Evolutionary conservation across 2,797 vertebrate genomes (phyloP).

Genomic region (Anabas testudineus): DNA sequence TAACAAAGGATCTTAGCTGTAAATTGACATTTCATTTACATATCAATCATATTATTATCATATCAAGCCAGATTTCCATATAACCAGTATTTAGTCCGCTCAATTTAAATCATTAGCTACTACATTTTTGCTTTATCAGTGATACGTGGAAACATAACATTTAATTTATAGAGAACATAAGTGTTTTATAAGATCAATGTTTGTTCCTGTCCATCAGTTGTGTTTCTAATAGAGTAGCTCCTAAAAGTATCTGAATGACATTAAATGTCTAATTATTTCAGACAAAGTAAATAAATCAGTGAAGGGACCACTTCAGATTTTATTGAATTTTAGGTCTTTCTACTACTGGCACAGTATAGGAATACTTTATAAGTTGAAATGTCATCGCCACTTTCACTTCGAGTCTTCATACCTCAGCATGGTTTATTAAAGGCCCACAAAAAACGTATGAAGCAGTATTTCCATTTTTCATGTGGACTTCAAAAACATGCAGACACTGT

Average conservation of each 20-base stretch:
- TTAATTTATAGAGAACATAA: background rate
- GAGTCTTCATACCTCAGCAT: background rate
- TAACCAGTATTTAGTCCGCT: too few species aligned
- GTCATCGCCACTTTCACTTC: background rate
- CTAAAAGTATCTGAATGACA: background rate
- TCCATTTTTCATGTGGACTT: constrained; percentile 28
- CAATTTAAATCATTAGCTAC: too few species aligned
- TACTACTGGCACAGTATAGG: background rate
- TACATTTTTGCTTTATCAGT: background rate
- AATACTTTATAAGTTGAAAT: background rate
- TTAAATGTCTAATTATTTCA: background rate
- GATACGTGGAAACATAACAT: too few species aligned
- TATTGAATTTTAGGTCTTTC: background rate
- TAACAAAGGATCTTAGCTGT: background rate
- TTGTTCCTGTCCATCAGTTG: background rate
- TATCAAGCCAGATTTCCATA: too few species aligned
- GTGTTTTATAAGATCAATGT: background rate
- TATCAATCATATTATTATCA: background rate
- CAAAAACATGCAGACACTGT: constrained; percentile 27
- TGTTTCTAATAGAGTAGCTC: background rate
- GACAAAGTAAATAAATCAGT: background rate
- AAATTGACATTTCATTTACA: too few species aligned
- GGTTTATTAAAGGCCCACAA: background rate
- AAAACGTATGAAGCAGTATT: constrained; percentile 6
- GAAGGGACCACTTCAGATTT: background rate